phyloP scores from a whole-genome alignment of 2,888 invertebrate genomes.

The Conomelus anceps region DNA sequence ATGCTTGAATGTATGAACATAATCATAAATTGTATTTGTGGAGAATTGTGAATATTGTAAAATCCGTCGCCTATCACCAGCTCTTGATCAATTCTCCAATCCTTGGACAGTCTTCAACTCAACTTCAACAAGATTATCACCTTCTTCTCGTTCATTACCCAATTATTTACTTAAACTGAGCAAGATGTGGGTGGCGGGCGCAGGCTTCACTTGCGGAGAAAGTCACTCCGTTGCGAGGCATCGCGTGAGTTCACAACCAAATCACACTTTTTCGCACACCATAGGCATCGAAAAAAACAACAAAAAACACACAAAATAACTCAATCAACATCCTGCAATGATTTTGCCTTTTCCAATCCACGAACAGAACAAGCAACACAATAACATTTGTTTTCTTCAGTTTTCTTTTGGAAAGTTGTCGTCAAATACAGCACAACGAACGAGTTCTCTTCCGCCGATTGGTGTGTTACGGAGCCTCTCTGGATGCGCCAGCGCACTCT shows the following conservation, averaged over 20 bases:
- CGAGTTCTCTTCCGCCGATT: neutral
- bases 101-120: no score
- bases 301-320: neutral
- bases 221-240: neutral
- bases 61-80: no score
- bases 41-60: no score
- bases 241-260: neutral
- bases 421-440: no score
- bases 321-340: neutral
- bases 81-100: no score
- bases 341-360: neutral
- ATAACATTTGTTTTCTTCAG: neutral
- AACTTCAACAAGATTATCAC: no score
- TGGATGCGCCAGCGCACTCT: no score
- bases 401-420: neutral
- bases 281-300: neutral
- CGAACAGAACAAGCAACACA: no score
- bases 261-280: neutral
- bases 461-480: no score
- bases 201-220: no score
- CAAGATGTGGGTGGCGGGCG: neutral
- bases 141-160: neutral
- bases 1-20: no score
- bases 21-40: no score
- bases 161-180: neutral